These are phyloP conservation scores for Xanthostigma xanthostigma DNA, from an alignment of 2,888 invertebrate species.

Conservation along the genomic window DNA sequence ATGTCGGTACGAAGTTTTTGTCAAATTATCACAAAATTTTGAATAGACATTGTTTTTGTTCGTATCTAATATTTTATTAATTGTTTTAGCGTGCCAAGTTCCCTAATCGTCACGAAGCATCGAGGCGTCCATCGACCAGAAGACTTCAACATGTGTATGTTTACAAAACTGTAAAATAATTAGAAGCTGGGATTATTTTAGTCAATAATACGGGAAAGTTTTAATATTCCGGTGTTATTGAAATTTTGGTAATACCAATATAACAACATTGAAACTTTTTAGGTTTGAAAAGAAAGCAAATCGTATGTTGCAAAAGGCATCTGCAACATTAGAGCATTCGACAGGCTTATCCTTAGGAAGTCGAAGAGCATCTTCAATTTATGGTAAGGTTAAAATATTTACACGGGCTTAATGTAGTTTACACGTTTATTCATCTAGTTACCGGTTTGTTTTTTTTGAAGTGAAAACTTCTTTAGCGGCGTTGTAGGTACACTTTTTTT, in stretches of 20 bases:
- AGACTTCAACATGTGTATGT: slow-evolving; percentile 68
- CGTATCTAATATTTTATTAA: too few relatives aligned
- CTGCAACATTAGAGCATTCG: slow-evolving; percentile 67
- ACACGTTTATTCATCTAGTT: too few relatives aligned
- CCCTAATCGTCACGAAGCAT: slow-evolving; percentile 57
- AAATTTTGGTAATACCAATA: slow-evolving; percentile 1
- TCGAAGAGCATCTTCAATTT: slow-evolving; percentile 35
- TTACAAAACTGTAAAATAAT: too few relatives aligned
- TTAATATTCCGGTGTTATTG: not conserved
- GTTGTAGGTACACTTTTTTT: too few relatives aligned
- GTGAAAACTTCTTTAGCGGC: too few relatives aligned
- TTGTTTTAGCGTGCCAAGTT: slow-evolving; percentile 47
- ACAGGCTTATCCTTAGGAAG: slow-evolving; percentile 65
- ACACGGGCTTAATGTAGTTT: not conserved
- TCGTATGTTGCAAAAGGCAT: slow-evolving; percentile 68
- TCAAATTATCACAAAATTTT: not conserved
- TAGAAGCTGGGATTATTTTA: too few relatives aligned
- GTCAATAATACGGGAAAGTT: too few relatives aligned
- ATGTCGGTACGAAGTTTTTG: slow-evolving; percentile 38
- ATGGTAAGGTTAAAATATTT: slow-evolving; percentile 22
- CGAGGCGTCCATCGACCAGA: slow-evolving; percentile 60
- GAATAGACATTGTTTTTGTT: too few relatives aligned
- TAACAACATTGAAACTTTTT: slow-evolving; percentile 9
- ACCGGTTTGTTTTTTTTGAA: too few relatives aligned
- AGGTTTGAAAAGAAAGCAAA: slow-evolving; percentile 68